Base-by-base conservation (phyloP, 1,140 invertebrate species). In the Drusus annulatus region DNA sequence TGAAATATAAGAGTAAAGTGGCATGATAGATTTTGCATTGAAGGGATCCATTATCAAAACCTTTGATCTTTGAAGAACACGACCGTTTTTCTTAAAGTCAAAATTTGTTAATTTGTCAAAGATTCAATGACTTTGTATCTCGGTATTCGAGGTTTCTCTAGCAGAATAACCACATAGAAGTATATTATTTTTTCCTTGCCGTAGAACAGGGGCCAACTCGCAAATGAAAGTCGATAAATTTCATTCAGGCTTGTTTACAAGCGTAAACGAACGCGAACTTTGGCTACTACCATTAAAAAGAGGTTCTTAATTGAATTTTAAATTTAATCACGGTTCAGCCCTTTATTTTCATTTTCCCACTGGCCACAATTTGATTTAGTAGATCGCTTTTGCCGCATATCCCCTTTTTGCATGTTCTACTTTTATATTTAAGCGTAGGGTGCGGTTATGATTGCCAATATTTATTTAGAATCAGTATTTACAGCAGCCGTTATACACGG, bases 231-330 rank as follows among this genome's bases (percentile, higher is more conserved):
- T 23, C 65, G 65, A 69, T 69, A 69, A 69, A 69, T 69, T 69
- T 50, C 65, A 69, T 69, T 69, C 36, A 51, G 31, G 31, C 31
- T 69, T 69, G 65, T 69, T 69, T 69, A 69, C 65, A 69, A 69
- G 65, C 65, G n/a, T 69, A 50, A 69, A n/a, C 65, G 65, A 69
- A 69, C 65, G 65, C 65, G 65, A 69, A 69, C 65, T 69, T 69
- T 69, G 36, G 65, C 65, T 69, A 69, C 65, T 45, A 69, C 65
- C 65, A 69, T 69, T 69, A 69, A 69, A 69, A 69, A 69, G 65
- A 69, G 65, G 65, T 69, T 36, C 65, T 50, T 69, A 69, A 69
- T 69, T 69, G 65, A 69, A 69, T 69, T 69, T 69, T 69, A 69
- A 69, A 69, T 69, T 69, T 69, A 69, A 69, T 69, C 65, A 69